These are phyloP conservation scores for Ophion ventricosus DNA, from an alignment of 2,888 invertebrate genomes.

Conservation along the genomic window DNA sequence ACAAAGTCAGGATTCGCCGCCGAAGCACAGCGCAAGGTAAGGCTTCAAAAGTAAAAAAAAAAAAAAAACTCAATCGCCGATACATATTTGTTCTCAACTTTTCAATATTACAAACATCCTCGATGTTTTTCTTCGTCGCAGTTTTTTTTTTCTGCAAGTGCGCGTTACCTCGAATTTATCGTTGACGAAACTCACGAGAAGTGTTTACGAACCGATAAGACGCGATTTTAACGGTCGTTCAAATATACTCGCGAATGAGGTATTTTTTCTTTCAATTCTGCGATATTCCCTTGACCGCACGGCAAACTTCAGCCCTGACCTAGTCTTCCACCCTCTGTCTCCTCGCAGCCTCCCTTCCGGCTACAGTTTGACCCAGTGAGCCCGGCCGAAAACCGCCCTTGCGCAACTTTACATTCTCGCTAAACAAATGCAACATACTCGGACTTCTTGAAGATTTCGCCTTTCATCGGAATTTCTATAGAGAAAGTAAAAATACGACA, in stretches of 20 bases:
- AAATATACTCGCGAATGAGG: not conserved
- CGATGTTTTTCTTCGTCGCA: not conserved
- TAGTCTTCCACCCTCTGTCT: slow-evolving; percentile 55
- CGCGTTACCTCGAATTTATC: not conserved
- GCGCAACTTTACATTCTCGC: slow-evolving; percentile 55
- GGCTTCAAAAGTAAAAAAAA: slow-evolving; percentile 71
- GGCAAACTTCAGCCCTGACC: slow-evolving; percentile 58
- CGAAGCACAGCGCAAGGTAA: slow-evolving; percentile 97
- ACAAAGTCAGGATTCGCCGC: slow-evolving; percentile 97
- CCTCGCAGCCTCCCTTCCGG: slow-evolving; percentile 64
- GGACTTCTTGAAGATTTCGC: not conserved
- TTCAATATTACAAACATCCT: not conserved
- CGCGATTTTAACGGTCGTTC: not conserved
- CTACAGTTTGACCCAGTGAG: slow-evolving; percentile 74
- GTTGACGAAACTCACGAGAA: not conserved
- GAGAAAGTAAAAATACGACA: not conserved
- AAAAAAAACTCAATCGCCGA: slow-evolving; percentile 9
- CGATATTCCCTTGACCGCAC: not conserved
- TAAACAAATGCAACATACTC: not conserved
- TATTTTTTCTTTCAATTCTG: not conserved
- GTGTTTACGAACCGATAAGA: not conserved
- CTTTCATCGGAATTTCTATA: not conserved
- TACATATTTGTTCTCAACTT: slow-evolving; percentile 8
- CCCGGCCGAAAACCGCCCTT: slow-evolving; percentile 61
- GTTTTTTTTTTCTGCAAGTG: not conserved